A percentile compares a stretch with the other conserved stretches of the same genome.
phyloP scores from a whole-genome alignment of 1,140 invertebrate species.

The Homarus americanus region DNA sequence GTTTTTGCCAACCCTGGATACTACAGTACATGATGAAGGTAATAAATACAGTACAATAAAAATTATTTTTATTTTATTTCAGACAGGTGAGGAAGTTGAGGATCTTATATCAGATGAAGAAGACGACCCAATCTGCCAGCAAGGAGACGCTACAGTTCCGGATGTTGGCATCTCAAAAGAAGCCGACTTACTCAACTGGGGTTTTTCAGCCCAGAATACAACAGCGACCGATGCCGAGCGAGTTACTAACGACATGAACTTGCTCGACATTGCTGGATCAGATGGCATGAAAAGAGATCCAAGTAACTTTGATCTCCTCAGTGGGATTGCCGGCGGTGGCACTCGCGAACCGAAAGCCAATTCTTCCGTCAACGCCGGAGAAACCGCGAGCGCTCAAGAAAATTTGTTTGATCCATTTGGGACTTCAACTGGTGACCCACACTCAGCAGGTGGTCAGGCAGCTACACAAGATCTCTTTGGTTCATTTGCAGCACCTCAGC shows the following conservation, averaged over 20 bases:
- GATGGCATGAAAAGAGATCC: conserved; percentile 49
- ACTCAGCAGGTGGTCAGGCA: background rate
- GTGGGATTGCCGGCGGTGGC: conserved; percentile 79
- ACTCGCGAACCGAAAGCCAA: conserved; percentile 28
- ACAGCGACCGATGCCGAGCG: background rate
- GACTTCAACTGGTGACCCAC: background rate
- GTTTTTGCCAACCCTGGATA: no score
- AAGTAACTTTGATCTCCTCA: conserved; percentile 83
- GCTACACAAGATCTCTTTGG: conserved; percentile 37
- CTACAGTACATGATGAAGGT: no score
- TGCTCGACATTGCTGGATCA: conserved; percentile 64
- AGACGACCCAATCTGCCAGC: background rate
- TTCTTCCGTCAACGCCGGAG: conserved; percentile 55
- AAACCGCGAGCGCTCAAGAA: conserved; percentile 65
- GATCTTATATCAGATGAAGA: conserved; percentile 60
- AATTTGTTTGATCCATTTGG: conserved; percentile 76
- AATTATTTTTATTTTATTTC: no score
- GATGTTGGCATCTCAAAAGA: conserved; percentile 75
- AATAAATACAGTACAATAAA: no score
- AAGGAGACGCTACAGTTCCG: background rate
- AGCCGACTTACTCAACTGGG: conserved; percentile 79
- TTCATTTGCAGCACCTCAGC: conserved; percentile 34
- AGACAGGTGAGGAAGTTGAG: conserved; percentile 53
- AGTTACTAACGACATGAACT: conserved; percentile 17
- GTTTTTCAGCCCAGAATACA: conserved; percentile 54